phyloP scores from a whole-genome alignment of 2,888 invertebrate genomes.

The Syrista parreyssii region DNA sequence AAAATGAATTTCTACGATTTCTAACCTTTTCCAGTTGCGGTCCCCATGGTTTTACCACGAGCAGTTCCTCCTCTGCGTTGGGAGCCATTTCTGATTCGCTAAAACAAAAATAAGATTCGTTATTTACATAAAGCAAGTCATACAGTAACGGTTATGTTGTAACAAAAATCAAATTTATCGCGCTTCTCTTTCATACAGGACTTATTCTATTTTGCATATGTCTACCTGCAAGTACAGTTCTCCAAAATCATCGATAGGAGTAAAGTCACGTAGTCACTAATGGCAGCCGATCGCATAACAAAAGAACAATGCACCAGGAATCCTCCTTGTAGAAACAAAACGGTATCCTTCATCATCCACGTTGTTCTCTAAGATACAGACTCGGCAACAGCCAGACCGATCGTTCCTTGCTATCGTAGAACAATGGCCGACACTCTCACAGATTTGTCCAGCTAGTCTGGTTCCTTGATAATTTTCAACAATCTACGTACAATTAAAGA shows the following conservation, averaged over 20 bases:
- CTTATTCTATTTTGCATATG: not conserved
- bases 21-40: slow-evolving; percentile 61
- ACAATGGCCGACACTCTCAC: not conserved
- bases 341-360: not conserved
- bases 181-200: not conserved
- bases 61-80: slow-evolving; percentile 63
- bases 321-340: not conserved
- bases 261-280: not conserved
- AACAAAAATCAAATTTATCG: not conserved
- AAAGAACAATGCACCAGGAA: not conserved
- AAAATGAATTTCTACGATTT: not conserved
- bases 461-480: not conserved
- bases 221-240: not conserved
- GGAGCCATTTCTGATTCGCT: slow-evolving; percentile 65
- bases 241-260: not conserved
- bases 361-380: not conserved
- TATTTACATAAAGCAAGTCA: not conserved
- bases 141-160: not conserved
- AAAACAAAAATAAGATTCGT: slow-evolving; percentile 36
- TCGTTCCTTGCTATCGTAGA: not conserved
- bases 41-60: slow-evolving; percentile 58
- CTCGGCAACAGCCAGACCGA: not conserved
- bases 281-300: not conserved
- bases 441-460: not conserved
- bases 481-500: not conserved